phyloP scores from a whole-genome alignment of 2,113 vertebrate species.

The Trichechus manatus region DNA sequence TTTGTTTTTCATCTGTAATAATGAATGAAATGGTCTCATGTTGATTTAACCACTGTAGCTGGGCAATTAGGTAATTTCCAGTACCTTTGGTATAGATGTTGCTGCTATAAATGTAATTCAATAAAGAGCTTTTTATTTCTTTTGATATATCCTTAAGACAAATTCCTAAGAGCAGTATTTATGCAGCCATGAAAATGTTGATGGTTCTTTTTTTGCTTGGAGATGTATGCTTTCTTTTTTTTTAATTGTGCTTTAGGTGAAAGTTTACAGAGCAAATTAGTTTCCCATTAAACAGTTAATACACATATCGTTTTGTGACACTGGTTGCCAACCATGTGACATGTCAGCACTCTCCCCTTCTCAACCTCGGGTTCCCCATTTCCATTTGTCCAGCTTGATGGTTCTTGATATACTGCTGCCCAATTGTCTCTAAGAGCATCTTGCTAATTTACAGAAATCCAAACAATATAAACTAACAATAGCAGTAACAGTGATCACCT shows the following conservation, averaged over 20 bases:
- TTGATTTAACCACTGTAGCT: conserved; percentile 26
- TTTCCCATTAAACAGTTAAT: too few species aligned
- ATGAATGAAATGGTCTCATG: neutral
- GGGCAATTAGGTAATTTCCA: conserved; percentile 25
- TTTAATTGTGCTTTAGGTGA: too few species aligned
- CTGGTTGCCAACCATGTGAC: too few species aligned
- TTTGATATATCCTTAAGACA: conserved; percentile 52
- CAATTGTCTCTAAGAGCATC: neutral
- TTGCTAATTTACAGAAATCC: neutral
- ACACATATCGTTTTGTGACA: too few species aligned
- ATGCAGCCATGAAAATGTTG: conserved; percentile 42
- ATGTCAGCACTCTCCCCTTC: too few species aligned
- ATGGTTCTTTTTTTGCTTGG: neutral
- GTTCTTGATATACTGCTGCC: conserved; percentile 9
- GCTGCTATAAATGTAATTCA: conserved; percentile 29
- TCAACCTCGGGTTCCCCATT: too few species aligned
- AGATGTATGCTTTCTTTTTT: too few species aligned
- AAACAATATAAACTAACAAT: neutral
- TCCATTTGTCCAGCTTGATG: neutral
- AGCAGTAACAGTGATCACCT: neutral
- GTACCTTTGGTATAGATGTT: conserved; percentile 31
- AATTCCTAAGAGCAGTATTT: conserved; percentile 28
- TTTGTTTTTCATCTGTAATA: conserved; percentile 49
- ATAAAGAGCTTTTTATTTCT: conserved; percentile 41
- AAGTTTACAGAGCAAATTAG: too few species aligned